Percentiles rank a stretch among this genome's conserved stretches.
phyloP scores from a whole-genome alignment of 1,140 invertebrate genomes.

The Eubasilissa regina region DNA sequence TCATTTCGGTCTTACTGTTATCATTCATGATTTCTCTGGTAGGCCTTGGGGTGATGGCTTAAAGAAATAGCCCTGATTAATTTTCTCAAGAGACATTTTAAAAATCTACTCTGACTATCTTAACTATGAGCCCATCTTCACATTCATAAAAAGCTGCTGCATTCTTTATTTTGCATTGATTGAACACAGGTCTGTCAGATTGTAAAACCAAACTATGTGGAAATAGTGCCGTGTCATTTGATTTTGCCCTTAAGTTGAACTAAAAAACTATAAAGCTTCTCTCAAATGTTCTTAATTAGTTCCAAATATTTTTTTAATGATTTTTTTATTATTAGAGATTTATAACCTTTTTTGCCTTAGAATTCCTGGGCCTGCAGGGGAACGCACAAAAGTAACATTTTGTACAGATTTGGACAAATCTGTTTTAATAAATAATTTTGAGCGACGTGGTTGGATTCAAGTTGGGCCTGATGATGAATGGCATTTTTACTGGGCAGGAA shows the following conservation, averaged over 20 bases:
- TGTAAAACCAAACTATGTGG: neutral
- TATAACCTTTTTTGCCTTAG: slow-evolving; percentile 14
- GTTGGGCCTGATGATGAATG: slow-evolving; percentile 95
- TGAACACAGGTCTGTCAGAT: too few relatives aligned
- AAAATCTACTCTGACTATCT: too few relatives aligned
- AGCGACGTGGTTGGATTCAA: slow-evolving; percentile 92
- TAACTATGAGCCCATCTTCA: too few relatives aligned
- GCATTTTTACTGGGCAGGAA: slow-evolving; percentile 97
- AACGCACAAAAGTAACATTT: slow-evolving; percentile 81
- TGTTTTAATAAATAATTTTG: slow-evolving; percentile 94
- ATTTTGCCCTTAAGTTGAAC: neutral
- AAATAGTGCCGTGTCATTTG: neutral
- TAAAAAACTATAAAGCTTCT: too few relatives aligned
- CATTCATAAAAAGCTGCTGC: too few relatives aligned
- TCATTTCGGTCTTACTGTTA: neutral
- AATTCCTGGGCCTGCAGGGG: slow-evolving; percentile 61
- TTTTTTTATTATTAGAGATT: neutral
- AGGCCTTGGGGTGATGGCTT: neutral
- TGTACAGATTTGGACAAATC: slow-evolving; percentile 96
- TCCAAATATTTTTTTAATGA: neutral
- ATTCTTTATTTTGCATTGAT: too few relatives aligned
- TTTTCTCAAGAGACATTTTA: too few relatives aligned
- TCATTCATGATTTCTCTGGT: neutral
- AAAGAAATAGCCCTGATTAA: too few relatives aligned
- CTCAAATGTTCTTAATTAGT: neutral